Evolutionary conservation across 2,888 invertebrate species (phyloP).

Genomic region (Diarsia brunnea): DNA sequence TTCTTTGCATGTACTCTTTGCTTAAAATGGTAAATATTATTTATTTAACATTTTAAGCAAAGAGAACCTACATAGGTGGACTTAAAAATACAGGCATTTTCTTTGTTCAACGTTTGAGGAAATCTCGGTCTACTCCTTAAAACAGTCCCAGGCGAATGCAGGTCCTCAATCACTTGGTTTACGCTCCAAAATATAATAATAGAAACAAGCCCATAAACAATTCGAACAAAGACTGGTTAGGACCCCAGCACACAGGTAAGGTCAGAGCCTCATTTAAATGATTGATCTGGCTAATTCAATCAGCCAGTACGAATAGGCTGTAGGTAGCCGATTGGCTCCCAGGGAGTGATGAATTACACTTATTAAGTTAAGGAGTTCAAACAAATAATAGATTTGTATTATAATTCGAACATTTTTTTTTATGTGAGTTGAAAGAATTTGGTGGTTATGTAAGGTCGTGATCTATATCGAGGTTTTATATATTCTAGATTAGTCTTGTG

Average conservation of each 20-base stretch:
- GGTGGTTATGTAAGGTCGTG: slow-evolving; percentile 19
- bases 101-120: background rate
- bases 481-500: background rate
- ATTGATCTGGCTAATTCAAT: slow-evolving; percentile 86
- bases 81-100: background rate
- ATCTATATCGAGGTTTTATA: background rate
- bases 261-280: slow-evolving; percentile 78
- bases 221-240: slow-evolving; percentile 7
- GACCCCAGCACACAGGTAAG: slow-evolving; percentile 52
- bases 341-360: slow-evolving; percentile 79
- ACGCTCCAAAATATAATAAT: slow-evolving; percentile 13
- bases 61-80: background rate
- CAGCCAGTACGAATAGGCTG: slow-evolving; percentile 73
- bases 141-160: background rate
- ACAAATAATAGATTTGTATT: slow-evolving; percentile 69
- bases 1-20: background rate
- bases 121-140: background rate
- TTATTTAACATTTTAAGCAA: background rate
- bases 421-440: slow-evolving; percentile 38
- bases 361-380: slow-evolving; percentile 71
- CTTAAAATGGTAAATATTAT: background rate
- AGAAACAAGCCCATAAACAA: slow-evolving; percentile 18
- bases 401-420: slow-evolving; percentile 59
- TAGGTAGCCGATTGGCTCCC: slow-evolving; percentile 80
- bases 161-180: too few relatives aligned